A percentile compares a stretch with the other conserved stretches of the same genome.
Evolutionary conservation across 2,888 invertebrate genomes (phyloP).

Genomic region (Hydropsyche betteni): DNA sequence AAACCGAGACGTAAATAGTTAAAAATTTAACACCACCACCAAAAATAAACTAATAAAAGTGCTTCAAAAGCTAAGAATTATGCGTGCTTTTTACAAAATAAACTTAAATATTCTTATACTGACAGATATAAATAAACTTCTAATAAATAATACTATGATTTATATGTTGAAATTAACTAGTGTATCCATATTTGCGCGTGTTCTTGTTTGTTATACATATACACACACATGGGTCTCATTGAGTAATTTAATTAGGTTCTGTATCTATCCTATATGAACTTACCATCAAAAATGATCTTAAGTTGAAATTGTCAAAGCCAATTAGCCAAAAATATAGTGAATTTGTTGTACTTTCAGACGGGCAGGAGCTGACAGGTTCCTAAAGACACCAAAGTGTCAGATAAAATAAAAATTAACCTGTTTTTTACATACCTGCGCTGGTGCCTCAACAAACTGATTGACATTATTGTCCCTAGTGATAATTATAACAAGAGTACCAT

Average conservation of each 20-base stretch:
- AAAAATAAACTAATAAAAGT: conserved; percentile 49
- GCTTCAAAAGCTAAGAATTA: conserved; percentile 46
- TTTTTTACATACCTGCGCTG: conserved; percentile 40
- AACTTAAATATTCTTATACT: conserved; percentile 45
- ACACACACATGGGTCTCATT: conserved; percentile 10
- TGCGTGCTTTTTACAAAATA: conserved; percentile 48
- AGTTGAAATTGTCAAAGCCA: conserved; percentile 46
- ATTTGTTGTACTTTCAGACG: conserved; percentile 43
- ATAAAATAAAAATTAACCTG: conserved; percentile 42
- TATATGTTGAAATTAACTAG: conserved; percentile 8
- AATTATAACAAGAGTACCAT: conserved; percentile 7
- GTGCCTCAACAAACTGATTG: conserved; percentile 48
- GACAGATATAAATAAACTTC: not conserved
- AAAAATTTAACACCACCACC: conserved; percentile 50
- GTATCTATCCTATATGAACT: conserved; percentile 42
- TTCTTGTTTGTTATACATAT: not conserved
- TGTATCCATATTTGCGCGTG: not conserved
- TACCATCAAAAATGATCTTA: conserved; percentile 46
- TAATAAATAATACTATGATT: not conserved
- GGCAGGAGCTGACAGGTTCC: conserved; percentile 49
- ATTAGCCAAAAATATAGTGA: conserved; percentile 47
- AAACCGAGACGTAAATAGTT: not conserved
- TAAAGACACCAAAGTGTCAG: conserved; percentile 45
- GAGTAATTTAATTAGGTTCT: conserved; percentile 1
- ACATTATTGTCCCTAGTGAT: conserved; percentile 48